Evolutionary conservation across 2,113 vertebrate species (phyloP), one percentile per base, ranked within the genome.

Genomic region (Stercorarius parasiticus): DNA sequence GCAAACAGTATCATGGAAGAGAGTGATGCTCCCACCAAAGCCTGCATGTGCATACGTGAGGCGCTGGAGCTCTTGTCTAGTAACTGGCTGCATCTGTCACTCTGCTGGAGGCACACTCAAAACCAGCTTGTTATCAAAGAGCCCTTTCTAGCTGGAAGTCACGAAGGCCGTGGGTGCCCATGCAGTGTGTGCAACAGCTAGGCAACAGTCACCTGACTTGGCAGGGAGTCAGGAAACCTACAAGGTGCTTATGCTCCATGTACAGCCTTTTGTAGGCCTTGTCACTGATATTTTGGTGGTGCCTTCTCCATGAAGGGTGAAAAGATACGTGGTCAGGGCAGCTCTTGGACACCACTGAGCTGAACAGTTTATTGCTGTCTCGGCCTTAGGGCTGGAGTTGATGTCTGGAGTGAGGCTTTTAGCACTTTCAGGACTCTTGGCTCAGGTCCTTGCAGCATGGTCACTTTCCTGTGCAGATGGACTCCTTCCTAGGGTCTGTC

Each of bases 31-130:
- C 11, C 64, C 22, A 62, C 40, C 49, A 42, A 77, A 87, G 34
- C 59, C 59, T 82, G 42, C 27, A 13, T 0, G 0, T 56, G 65
- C 20, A 32, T 7, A 3, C 19, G 2, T 79, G 26, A 59, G 27
- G 25, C 72, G 34, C 55, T 91, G n/a, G n/a, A 58, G 53, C 34
- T 82, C 30, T 89, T 80, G 11, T 15, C 49, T 27, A 10, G 49
- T 67, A 71, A 25, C 36, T 74, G 38, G 8, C 32, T 86, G 25
- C 15, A 34, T 61, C 47, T 78, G 22, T 82, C 1, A 1, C 53
- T 86, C 23, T 76, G 17, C 34, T 94, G 38, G 56, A 79, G 43
- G 6, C 15, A 47, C 50, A 32, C 83, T 77, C 66, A 90, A 43
- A 86, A 88, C n/a, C 43, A 87, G 19, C 5, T 61, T 32, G 42